Base-by-base conservation (phyloP, 2,888 invertebrate genomes). In the Noctua janthe region DNA sequence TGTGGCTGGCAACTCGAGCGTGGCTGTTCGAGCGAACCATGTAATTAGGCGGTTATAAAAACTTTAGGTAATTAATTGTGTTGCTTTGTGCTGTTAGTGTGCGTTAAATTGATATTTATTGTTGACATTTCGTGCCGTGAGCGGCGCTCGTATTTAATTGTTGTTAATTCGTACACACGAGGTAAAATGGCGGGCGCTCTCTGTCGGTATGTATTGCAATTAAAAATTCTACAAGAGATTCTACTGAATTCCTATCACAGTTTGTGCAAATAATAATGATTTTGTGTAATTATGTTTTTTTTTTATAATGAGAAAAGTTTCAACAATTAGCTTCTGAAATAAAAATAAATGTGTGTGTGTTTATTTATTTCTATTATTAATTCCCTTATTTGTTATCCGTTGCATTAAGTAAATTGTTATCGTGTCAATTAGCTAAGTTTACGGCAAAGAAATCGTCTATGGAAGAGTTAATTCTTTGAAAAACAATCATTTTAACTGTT, bases 11-110 rank as follows among this genome's bases (percentile, higher is more conserved):
- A 89, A 80, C 90, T 72, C 88, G 54, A 83, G 43, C 75, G 70
- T 77, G 86, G 85, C 91, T 91, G 91, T 92, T 91, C 93, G 92
- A 91, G 92, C 94, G 91, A 92, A 94, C 93, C 94, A 89, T 95
- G 95, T 96, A 95, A 96, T 96, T 96, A 96, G 94, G 85, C 87
- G 89, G 92, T 93, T 94, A 94, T 94, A 96, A 90, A 96, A 96
- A 95, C 90, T 94, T 94, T 94, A 94, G 92, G 93, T 95, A 95
- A 96, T 96, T 96, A 96, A 96, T 96, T 94, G 94, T 93, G 90
- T 90, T 92, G 91, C 93, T 92, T 93, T 93, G 90, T 92, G 91
- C 86, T 91, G 90, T 88, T 90, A 92, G 93, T 93, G 92, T 92
- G 92, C 88, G 93, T 94, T 94, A 94, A 94, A 95, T 94, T 95